These are phyloP conservation scores for Macropis europaea DNA, from an alignment of 2,888 invertebrate genomes.

Conservation along the genomic window DNA sequence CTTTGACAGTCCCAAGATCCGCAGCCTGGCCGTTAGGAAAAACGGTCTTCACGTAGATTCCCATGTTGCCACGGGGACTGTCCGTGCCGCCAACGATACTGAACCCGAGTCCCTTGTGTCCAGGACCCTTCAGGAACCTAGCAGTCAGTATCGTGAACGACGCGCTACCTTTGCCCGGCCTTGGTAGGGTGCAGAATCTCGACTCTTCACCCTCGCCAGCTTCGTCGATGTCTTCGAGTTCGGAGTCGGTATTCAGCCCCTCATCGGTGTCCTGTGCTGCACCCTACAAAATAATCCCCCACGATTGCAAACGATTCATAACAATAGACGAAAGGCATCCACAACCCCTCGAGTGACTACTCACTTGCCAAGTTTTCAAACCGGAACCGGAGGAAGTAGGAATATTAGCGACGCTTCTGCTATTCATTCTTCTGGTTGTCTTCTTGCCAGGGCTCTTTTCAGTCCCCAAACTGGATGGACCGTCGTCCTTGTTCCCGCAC, in stretches of 20 bases:
- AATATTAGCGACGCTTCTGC: slow-evolving; percentile 74
- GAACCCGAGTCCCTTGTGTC: slow-evolving; percentile 92
- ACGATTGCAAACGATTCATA: not conserved
- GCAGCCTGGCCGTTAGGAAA: slow-evolving; percentile 93
- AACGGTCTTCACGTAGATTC: slow-evolving; percentile 93
- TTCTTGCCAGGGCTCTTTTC: slow-evolving; percentile 67
- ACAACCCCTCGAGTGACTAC: too few relatives aligned
- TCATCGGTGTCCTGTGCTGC: slow-evolving; percentile 75
- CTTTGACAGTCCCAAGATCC: slow-evolving; percentile 88
- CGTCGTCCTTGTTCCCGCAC: slow-evolving; percentile 58
- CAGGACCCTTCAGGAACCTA: slow-evolving; percentile 89
- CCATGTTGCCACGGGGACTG: slow-evolving; percentile 92
- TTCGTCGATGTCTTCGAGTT: slow-evolving; percentile 79
- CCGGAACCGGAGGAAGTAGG: slow-evolving; percentile 66
- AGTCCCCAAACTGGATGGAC: slow-evolving; percentile 68
- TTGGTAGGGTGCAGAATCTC: slow-evolving; percentile 83
- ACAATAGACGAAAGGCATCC: not conserved
- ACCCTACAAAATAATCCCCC: slow-evolving; percentile 49
- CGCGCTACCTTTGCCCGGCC: slow-evolving; percentile 80
- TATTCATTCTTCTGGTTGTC: slow-evolving; percentile 64
- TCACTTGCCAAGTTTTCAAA: slow-evolving; percentile 71
- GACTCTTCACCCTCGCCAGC: slow-evolving; percentile 81
- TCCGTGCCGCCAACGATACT: slow-evolving; percentile 94
- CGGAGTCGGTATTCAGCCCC: slow-evolving; percentile 75
- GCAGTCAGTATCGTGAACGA: slow-evolving; percentile 82